These are phyloP conservation scores for Hafferia zeledoni DNA, from an alignment of 2,797 vertebrate species.

Conservation along the genomic window DNA sequence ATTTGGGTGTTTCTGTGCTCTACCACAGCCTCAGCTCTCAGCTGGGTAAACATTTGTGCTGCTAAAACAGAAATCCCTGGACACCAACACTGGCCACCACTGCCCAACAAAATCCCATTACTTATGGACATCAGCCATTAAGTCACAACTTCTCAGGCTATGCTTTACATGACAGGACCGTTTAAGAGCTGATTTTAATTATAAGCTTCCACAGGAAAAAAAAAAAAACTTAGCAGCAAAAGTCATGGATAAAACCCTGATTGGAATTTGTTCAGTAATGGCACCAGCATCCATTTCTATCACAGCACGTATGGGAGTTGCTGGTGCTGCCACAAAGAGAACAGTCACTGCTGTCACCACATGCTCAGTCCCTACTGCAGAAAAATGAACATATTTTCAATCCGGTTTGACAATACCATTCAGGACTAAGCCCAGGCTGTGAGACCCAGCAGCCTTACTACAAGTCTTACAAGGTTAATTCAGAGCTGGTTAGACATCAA, in stretches of 20 bases:
- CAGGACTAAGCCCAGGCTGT: not conserved
- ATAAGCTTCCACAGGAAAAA: not conserved
- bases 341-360: not conserved
- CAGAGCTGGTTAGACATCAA: not conserved
- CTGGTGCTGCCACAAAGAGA: not conserved
- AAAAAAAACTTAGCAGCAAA: not conserved
- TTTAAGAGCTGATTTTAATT: not conserved
- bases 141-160: not conserved
- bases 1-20: not conserved
- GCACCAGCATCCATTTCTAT: not conserved
- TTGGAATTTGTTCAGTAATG: not conserved
- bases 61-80: not conserved
- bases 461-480: not conserved
- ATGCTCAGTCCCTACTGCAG: not conserved
- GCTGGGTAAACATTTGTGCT: not conserved
- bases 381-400: not conserved
- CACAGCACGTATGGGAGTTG: not conserved
- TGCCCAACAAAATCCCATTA: not conserved
- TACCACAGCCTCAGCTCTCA: not conserved
- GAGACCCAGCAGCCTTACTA: not conserved
- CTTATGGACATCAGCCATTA: not conserved
- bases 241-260: not conserved
- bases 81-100: not conserved
- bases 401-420: not conserved
- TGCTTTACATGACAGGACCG: not conserved